Conservation (phyloP, 1,140 invertebrate genomes). For the Bathynomus jamesi region DNA sequence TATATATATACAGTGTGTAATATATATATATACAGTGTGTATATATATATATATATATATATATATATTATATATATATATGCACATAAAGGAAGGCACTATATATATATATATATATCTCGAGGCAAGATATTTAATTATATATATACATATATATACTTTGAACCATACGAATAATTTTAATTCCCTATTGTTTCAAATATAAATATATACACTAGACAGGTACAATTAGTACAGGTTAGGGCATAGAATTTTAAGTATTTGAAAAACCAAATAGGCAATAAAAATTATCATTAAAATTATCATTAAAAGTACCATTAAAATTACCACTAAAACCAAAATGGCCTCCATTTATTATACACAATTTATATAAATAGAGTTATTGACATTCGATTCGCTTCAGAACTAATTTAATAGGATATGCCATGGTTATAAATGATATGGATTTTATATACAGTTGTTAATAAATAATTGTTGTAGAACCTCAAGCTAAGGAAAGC, state of each 20-base stretch:
- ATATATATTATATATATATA: conserved; percentile 3
- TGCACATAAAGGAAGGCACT: neutral
- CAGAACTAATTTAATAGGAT: no score
- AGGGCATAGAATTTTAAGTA: neutral
- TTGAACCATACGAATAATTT: neutral
- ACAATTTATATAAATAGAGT: no score
- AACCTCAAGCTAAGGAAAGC: no score
- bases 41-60: neutral
- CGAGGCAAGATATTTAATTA: no score
- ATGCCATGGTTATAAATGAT: no score
- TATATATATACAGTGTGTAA: neutral
- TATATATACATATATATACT: neutral
- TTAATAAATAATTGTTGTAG: no score
- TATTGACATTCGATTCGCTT: no score
- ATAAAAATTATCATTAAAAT: neutral
- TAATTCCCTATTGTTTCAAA: no score
- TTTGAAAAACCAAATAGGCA: neutral
- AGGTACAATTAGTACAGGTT: neutral
- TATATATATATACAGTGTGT: neutral
- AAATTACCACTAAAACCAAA: neutral
- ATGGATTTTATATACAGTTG: no score
- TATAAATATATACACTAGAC: no score
- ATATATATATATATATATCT: neutral
- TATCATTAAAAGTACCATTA: neutral
- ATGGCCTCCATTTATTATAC: no score